These are phyloP conservation scores for Endomychus coccineus DNA, from an alignment of 2,888 invertebrate species.

Conservation along the genomic window DNA sequence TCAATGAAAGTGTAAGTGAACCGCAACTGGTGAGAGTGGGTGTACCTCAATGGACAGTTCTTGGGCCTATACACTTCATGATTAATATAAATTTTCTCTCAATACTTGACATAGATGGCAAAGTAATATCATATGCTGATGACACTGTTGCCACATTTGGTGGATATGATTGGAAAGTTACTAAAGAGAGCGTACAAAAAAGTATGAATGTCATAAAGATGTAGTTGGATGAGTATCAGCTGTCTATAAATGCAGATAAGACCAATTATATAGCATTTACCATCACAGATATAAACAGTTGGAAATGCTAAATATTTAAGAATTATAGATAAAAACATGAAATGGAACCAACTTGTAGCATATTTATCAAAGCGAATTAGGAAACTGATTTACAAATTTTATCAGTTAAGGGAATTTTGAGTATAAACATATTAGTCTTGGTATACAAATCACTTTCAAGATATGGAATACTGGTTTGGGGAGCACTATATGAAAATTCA, in stretches of 20 bases:
- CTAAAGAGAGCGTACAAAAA: not conserved
- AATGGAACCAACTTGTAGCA: conserved; percentile 4
- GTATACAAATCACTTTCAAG: conserved; percentile 5
- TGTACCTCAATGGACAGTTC: too few species aligned
- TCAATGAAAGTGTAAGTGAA: too few species aligned
- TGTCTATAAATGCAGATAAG: conserved; percentile 3
- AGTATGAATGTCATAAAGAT: conserved; percentile 4
- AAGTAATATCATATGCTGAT: conserved; percentile 1
- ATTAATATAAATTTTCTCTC: not conserved
- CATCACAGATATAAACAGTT: conserved; percentile 4
- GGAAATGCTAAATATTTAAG: conserved; percentile 2
- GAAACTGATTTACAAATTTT: conserved; percentile 2
- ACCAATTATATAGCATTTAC: conserved; percentile 4
- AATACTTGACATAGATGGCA: not conserved
- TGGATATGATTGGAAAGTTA: conserved; percentile 1
- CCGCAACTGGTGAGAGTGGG: too few species aligned
- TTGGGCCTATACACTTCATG: too few species aligned
- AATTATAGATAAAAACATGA: conserved; percentile 1
- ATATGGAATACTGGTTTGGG: conserved; percentile 6
- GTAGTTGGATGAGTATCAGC: conserved; percentile 3
- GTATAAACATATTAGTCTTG: conserved; percentile 2
- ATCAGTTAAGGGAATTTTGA: conserved; percentile 2
- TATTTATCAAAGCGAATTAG: not conserved
- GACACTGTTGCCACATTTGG: not conserved
- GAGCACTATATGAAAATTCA: conserved; percentile 3